These are phyloP conservation scores for Paedocypris sp. DNA, from an alignment of 2,113 vertebrate species.

Conservation along the genomic window DNA sequence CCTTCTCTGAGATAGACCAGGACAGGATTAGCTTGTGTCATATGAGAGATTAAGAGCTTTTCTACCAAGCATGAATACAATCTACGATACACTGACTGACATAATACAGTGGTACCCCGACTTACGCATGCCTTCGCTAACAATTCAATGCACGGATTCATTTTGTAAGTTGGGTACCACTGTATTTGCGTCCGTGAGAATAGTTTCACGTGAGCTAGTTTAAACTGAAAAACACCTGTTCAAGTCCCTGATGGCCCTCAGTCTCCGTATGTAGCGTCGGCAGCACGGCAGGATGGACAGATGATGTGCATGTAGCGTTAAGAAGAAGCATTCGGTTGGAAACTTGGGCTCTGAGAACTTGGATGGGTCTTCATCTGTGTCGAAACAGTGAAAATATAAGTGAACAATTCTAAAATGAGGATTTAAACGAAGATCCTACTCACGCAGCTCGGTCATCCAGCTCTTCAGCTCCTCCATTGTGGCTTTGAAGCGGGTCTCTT, in stretches of 20 bases:
- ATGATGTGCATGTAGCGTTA: slow-evolving; percentile 91
- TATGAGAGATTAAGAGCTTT: slow-evolving; percentile 8
- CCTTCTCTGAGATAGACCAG: not conserved
- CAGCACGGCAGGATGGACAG: slow-evolving; percentile 91
- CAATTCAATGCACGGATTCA: too few species aligned
- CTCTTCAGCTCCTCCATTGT: slow-evolving; percentile 85
- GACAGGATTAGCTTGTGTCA: not conserved
- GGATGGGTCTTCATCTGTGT: slow-evolving; percentile 69
- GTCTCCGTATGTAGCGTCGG: slow-evolving; percentile 87
- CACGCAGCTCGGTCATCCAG: slow-evolving; percentile 83
- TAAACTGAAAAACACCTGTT: slow-evolving; percentile 75
- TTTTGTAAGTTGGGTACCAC: too few species aligned
- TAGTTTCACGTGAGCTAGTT: too few species aligned
- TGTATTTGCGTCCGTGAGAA: too few species aligned
- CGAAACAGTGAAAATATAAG: not conserved
- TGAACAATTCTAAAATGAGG: not conserved
- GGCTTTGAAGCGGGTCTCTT: slow-evolving; percentile 89
- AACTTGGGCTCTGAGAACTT: slow-evolving; percentile 92
- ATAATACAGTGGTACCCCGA: too few species aligned
- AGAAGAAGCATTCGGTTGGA: slow-evolving; percentile 94
- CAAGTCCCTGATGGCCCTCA: slow-evolving; percentile 89
- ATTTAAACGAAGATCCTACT: slow-evolving; percentile 43
- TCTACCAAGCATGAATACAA: slow-evolving; percentile 2
- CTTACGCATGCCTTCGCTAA: too few species aligned
- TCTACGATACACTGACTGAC: not conserved